Percentiles rank a stretch among this genome's conserved stretches.
These are phyloP conservation scores for Sebastes cheni DNA, from an alignment of 2,797 vertebrate genomes.

Conservation along the genomic window DNA sequence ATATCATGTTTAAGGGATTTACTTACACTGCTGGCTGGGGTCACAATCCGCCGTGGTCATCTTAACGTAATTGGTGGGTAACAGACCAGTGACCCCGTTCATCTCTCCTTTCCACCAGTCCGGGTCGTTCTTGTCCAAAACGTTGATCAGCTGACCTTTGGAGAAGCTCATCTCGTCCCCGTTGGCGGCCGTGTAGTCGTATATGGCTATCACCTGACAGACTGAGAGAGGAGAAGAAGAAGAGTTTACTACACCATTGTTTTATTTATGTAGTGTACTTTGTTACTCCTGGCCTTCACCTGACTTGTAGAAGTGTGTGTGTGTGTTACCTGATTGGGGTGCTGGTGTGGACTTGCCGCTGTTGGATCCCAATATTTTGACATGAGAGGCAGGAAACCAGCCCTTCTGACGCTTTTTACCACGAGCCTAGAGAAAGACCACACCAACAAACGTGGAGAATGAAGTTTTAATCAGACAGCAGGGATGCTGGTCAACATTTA, in stretches of 20 bases:
- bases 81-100: constrained; percentile 89
- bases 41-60: constrained; percentile 91
- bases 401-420: constrained; percentile 97
- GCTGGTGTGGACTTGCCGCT: constrained; percentile 90
- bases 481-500: not conserved
- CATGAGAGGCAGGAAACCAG: constrained; percentile 95
- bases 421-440: constrained; percentile 84
- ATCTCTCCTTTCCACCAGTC: constrained; percentile 98
- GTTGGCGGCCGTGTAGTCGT: constrained; percentile 92
- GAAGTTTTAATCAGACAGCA: not conserved
- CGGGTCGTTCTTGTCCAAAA: constrained; percentile 90
- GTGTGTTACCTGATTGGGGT: constrained; percentile 82
- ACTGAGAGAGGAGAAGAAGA: constrained; percentile 74
- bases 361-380: constrained; percentile 91
- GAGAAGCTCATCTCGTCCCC: constrained; percentile 94
- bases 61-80: constrained; percentile 96
- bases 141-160: constrained; percentile 93
- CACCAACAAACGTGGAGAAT: constrained; percentile 1
- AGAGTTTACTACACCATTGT: not conserved
- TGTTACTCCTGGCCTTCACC: not conserved
- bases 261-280: not conserved
- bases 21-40: constrained; percentile 96
- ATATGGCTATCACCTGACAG: constrained; percentile 96
- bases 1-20: constrained; percentile 6
- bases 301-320: not conserved